These are phyloP conservation scores for Halocaridina rubra DNA, from an alignment of 2,888 invertebrate genomes.

Conservation along the genomic window DNA sequence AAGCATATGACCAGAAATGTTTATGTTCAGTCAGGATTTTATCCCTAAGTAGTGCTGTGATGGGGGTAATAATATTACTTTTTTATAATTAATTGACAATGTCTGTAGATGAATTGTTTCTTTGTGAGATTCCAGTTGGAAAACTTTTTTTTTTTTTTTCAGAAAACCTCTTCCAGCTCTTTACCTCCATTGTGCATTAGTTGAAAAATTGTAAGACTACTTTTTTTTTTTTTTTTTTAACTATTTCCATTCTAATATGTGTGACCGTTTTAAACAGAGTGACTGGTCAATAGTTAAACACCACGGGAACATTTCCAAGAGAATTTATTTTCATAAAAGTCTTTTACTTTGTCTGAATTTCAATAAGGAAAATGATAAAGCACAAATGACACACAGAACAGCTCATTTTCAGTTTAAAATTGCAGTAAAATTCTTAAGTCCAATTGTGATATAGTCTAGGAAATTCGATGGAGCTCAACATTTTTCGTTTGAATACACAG, in stretches of 20 bases:
- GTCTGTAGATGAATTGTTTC: too few relatives aligned
- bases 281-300: not conserved
- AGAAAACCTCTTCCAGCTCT: too few relatives aligned
- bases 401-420: constrained; percentile 48
- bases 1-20: too few relatives aligned
- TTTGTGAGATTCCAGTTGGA: too few relatives aligned
- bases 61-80: too few relatives aligned
- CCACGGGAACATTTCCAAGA: constrained; percentile 43
- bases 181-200: too few relatives aligned
- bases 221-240: not conserved
- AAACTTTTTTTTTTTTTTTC: too few relatives aligned
- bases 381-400: constrained; percentile 58
- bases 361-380: constrained; percentile 47
- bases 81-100: too few relatives aligned
- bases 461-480: constrained; percentile 56
- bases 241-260: constrained; percentile 12
- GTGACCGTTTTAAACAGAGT: not conserved
- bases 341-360: constrained; percentile 49
- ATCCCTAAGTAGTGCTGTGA: too few relatives aligned
- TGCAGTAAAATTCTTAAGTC: constrained; percentile 47
- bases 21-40: too few relatives aligned
- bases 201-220: not conserved
- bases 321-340: constrained; percentile 59
- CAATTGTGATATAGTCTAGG: constrained; percentile 49
- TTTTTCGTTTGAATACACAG: constrained; percentile 51